A percentile compares a stretch with the other conserved stretches of the same genome.
These are phyloP conservation scores for Casuarius casuarius DNA, from an alignment of 2,113 vertebrate genomes.

Conservation along the genomic window DNA sequence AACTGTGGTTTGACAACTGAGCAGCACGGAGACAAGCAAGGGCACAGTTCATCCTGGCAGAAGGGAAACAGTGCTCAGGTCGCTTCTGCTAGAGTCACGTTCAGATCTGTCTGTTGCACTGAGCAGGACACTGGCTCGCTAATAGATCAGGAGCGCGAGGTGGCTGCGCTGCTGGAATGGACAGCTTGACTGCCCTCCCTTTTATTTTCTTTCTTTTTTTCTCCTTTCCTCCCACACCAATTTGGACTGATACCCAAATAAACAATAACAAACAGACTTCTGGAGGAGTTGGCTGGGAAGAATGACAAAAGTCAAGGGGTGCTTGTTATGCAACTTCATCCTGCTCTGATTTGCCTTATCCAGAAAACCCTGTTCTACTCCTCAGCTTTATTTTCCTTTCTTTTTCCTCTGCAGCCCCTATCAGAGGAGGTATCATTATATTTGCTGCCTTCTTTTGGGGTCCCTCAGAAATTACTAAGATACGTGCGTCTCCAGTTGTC, in stretches of 20 bases:
- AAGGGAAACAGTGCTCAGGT: background rate
- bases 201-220: constrained; percentile 24
- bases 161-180: constrained; percentile 39
- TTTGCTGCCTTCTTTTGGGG: background rate
- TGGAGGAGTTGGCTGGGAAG: constrained; percentile 52
- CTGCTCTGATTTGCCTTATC: constrained; percentile 22
- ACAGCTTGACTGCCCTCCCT: constrained; percentile 57
- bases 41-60: background rate
- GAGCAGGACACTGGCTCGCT: constrained; percentile 21
- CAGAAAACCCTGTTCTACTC: constrained; percentile 35
- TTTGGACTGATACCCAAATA: constrained; percentile 69
- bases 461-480: background rate
- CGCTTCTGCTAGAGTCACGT: background rate
- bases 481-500: background rate
- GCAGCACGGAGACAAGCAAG: background rate
- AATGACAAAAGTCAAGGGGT: constrained; percentile 65
- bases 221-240: constrained; percentile 54
- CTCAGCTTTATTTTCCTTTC: constrained; percentile 7
- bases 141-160: background rate
- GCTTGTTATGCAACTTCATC: constrained; percentile 28
- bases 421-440: background rate
- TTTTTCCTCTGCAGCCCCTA: background rate
- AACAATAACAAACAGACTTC: constrained; percentile 65
- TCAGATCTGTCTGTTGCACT: constrained; percentile 27
- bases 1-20: background rate